Evolutionary conservation across 2,888 invertebrate species (phyloP), one percentile per base, ranked within the genome.

Genomic region (Synergus umbraculus): DNA sequence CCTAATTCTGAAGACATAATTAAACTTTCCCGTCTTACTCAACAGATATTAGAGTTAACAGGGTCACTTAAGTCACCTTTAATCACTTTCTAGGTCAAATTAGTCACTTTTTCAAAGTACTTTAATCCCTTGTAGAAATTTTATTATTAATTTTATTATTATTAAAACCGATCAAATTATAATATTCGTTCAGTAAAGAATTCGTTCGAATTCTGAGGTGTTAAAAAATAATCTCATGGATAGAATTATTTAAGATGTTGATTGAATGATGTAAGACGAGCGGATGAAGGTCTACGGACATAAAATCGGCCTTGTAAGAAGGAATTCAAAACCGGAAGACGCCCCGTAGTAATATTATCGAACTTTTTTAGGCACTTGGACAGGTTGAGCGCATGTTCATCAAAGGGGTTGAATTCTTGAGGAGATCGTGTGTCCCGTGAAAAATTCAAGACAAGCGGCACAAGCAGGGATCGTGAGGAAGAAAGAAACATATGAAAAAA

Each of bases 361-460:
- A 83, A 85, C 82, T 83, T 79, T 81, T 81, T 83, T 7, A 37
- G 15, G 54, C 8, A 12, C 43, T 67, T 78, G 69, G 73, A 85
- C 87, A 87, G 88, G 88, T 88, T 87, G 83, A 79, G 76, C 60
- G 67, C 80, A 79, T 78, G 66, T 83, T 69, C 82, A 77, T 76
- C 73, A 60, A 86, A 84, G 84, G 88, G 87, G 84, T 87, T 86
- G 76, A 78, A n/a, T 78, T 73, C 79, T 81, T 78, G 82, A 82
- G 80, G 84, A 85, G 86, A 86, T 86, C 87, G 87, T 85, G 88
- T 87, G 88, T 82, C 85, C 78, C 79, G 82, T 83, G 81, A 79
- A 79, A 79, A 81, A 78, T 83, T 80, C 79, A 82, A 84, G 84
- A 85, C 82, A 85, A 81, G 79, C 82, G 82, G 82, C 84, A 85